Evolutionary conservation across 2,797 vertebrate genomes (phyloP), one percentile per base, ranked within the genome.

Genomic region (Dendrocincla fuliginosa): DNA sequence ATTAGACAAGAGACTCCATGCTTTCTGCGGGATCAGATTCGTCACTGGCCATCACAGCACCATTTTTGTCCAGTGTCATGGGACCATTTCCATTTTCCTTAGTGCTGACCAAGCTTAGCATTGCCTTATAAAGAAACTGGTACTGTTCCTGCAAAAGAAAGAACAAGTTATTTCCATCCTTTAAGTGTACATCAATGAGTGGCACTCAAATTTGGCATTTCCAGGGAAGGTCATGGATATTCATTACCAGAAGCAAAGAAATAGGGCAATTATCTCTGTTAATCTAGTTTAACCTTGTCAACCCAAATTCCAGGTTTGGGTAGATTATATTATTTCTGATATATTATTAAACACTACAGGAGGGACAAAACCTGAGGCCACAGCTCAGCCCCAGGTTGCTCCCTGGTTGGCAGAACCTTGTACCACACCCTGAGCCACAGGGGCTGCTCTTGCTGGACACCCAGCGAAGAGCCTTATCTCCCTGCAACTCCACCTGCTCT

Each of bases 1-100:
- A 95, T 98, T 99, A 99, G 97, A 99, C 99, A 84, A 99, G 98
- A 55, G 99, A 99, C 97, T 99, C 99, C 99, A 99, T 98, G 98
- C 98, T 99, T 97, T 99, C 98, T 22, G 98, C 99, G 35, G 99
- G 99, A 97, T 99, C 99, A 19, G 98, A 99, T 97, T 99, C 99
- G 2, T 99, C 98, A 24, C 98, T 98, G 89, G 98, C 97, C 80
- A 98, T 97, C 97, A 98, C 97, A 94, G 98, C 98, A 97, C 98
- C 98, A 2, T 99, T 99, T 97, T 97, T 98, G 98, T 99, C 98
- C 98, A 98, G 97, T 81, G 98, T 96, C 98, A 98, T 96, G 95
- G 97, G 97, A 92, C 98, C 98, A 0, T 96, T 98, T 96, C 98
- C 97, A 60, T 98, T 99, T 89, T 99, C 99, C 97, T 98, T 98